A percentile compares a stretch with the other conserved stretches of the same genome.
Evolutionary conservation across 1,140 invertebrate genomes (phyloP).

Genomic region (Brachionus plicatilis): DNA sequence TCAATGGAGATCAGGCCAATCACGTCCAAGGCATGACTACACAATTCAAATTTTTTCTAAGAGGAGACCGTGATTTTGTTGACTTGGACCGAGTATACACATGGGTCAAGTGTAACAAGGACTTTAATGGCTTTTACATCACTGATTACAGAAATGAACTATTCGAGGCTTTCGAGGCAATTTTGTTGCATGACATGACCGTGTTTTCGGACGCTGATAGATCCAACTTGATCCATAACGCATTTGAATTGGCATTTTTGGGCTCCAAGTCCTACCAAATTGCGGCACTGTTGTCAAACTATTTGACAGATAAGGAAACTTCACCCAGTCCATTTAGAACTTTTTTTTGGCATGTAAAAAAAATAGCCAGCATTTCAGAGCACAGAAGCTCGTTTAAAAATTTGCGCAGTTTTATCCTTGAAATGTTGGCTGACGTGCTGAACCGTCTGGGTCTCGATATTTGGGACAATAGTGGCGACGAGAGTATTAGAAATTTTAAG

Average conservation of each 20-base stretch:
- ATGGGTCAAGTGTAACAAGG: slow-evolving; percentile 35
- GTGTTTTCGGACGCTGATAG: not conserved
- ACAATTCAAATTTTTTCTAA: slow-evolving; percentile 13
- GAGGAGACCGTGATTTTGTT: not conserved
- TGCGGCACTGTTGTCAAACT: not conserved
- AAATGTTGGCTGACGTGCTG: not conserved
- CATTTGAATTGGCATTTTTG: slow-evolving; percentile 33
- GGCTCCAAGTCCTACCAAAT: slow-evolving; percentile 27
- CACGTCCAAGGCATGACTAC: not conserved
- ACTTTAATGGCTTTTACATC: slow-evolving; percentile 35
- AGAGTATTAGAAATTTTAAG: not conserved
- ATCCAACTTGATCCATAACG: slow-evolving; percentile 15
- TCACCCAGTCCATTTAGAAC: not conserved
- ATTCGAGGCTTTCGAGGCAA: not conserved
- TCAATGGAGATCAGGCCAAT: not conserved
- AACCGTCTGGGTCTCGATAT: not conserved
- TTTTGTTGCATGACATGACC: not conserved
- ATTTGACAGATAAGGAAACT: slow-evolving; percentile 1
- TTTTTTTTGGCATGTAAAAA: not conserved
- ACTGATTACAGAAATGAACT: slow-evolving; percentile 16
- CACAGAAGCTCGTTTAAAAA: slow-evolving; percentile 13
- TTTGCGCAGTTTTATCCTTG: not conserved
- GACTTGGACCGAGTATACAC: slow-evolving; percentile 1
- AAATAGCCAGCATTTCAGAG: slow-evolving; percentile 6
- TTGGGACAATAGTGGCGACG: not conserved